Conservation (phyloP, 2,113 vertebrate species). For the Heliornis fulica region DNA sequence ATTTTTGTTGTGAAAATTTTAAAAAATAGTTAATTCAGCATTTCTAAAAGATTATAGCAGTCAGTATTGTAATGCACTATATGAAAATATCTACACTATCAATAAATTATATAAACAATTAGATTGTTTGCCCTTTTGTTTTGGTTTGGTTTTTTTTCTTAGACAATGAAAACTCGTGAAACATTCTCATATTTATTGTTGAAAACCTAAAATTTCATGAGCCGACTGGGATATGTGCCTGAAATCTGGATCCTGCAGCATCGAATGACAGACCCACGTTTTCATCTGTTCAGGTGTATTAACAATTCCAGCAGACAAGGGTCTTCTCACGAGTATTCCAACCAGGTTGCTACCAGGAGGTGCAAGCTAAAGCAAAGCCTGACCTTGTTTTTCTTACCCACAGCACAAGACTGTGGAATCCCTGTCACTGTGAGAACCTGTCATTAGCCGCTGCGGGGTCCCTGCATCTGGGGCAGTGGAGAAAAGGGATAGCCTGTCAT, state of each 20-base stretch:
- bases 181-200: neutral
- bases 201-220: neutral
- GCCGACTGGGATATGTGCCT: no score
- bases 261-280: neutral
- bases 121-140: neutral
- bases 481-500: neutral
- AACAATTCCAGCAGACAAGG: neutral
- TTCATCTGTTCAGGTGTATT: neutral
- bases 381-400: neutral
- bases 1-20: constrained; percentile 76
- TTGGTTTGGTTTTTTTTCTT: neutral
- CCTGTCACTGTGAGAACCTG: neutral
- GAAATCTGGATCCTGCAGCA: neutral
- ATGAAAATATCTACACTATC: constrained; percentile 54
- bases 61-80: constrained; percentile 75
- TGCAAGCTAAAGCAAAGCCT: neutral
- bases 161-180: neutral
- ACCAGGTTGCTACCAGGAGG: neutral
- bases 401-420: neutral
- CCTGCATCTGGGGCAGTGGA: neutral
- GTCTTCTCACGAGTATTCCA: neutral
- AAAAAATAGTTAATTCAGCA: constrained; percentile 71
- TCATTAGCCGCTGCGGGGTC: neutral
- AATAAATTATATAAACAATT: constrained; percentile 66
- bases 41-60: constrained; percentile 82